These are phyloP conservation scores for Protosalanx chinensis DNA, from an alignment of 2,797 vertebrate genomes.

Conservation along the genomic window DNA sequence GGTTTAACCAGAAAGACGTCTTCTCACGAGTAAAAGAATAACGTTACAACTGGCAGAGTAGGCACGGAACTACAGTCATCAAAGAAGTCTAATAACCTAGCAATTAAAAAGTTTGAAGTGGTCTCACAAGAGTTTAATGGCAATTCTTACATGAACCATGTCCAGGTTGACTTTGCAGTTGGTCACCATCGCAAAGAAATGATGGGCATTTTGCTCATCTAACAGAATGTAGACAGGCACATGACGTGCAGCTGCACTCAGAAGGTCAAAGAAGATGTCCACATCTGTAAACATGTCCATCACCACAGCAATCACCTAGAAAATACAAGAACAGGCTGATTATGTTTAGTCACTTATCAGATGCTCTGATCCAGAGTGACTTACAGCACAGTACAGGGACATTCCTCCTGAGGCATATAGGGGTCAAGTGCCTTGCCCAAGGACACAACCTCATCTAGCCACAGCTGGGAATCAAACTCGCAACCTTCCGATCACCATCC, in stretches of 20 bases:
- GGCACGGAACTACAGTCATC: neutral
- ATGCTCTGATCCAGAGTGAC: no score
- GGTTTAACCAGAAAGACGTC: neutral
- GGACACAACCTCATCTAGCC: no score
- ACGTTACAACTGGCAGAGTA: neutral
- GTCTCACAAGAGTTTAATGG: neutral
- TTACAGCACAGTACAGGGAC: no score
- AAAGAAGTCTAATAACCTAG: neutral
- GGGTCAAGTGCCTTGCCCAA: no score
- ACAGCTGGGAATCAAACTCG: no score
- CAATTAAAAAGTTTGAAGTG: neutral
- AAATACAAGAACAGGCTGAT: constrained; percentile 13
- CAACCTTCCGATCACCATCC: no score
- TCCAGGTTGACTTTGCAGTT: constrained; percentile 92
- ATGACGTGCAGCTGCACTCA: constrained; percentile 84
- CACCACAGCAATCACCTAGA: constrained; percentile 91
- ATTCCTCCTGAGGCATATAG: no score
- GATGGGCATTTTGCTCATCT: constrained; percentile 86
- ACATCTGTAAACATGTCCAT: constrained; percentile 97
- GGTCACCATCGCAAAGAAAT: constrained; percentile 87
- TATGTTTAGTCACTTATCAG: neutral
- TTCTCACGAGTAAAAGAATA: neutral
- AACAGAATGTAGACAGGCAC: constrained; percentile 93
- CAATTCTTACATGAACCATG: constrained; percentile 80
- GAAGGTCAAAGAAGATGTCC: constrained; percentile 88